These are phyloP conservation scores for Chrysomallon squamiferum DNA, from an alignment of 1,140 invertebrate genomes.

Conservation along the genomic window DNA sequence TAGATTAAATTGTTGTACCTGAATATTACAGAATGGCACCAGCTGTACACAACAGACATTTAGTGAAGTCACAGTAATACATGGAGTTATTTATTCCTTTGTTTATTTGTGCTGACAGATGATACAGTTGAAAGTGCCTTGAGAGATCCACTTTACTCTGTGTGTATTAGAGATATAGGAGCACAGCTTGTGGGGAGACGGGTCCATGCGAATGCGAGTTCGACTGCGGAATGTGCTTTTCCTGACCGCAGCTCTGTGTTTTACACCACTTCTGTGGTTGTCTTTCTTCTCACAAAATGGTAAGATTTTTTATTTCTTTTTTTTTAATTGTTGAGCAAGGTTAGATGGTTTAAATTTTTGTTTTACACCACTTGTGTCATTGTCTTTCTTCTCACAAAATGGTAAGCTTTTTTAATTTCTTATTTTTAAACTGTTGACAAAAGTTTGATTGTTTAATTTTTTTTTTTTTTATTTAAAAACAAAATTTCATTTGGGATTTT, in stretches of 20 bases:
- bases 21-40: no score
- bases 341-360: background rate
- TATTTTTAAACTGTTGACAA: background rate
- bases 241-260: conserved; percentile 13
- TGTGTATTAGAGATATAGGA: no score
- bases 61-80: no score
- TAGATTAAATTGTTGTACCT: no score
- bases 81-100: no score
- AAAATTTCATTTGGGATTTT: background rate
- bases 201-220: conserved; percentile 26
- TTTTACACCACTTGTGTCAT: conserved; percentile 20
- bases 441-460: background rate
- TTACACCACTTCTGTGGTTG: conserved; percentile 24
- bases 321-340: background rate
- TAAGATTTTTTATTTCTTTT: background rate
- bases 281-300: conserved; percentile 28
- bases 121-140: no score
- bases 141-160: no score
- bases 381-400: conserved; percentile 27
- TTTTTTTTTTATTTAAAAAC: background rate
- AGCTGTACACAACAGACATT: no score
- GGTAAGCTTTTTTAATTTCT: conserved; percentile 9
- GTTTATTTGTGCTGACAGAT: no score
- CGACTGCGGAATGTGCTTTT: conserved; percentile 30
- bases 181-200: background rate